Evolutionary conservation across 2,888 invertebrate genomes (phyloP).

Genomic region (Euplexia lucipara): DNA sequence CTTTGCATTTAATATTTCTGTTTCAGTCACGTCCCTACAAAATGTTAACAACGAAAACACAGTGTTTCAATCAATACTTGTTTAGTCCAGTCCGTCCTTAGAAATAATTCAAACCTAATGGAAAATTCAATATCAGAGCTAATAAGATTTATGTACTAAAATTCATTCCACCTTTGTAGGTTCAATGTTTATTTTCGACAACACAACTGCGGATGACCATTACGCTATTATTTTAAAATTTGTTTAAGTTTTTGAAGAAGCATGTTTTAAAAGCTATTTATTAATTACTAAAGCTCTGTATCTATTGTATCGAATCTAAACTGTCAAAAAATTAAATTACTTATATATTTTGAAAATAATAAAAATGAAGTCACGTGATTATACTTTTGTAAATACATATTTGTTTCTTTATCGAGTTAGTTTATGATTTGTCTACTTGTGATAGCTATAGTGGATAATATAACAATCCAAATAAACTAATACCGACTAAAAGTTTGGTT

Average conservation of each 20-base stretch:
- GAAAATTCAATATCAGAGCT: slow-evolving; percentile 31
- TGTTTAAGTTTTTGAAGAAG: slow-evolving; percentile 14
- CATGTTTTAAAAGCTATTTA: slow-evolving; percentile 33
- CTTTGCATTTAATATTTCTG: slow-evolving; percentile 79
- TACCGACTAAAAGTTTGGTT: slow-evolving; percentile 90
- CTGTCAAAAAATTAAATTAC: slow-evolving; percentile 42
- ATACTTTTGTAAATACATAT: slow-evolving; percentile 77
- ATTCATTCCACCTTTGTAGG: slow-evolving; percentile 5
- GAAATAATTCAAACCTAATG: slow-evolving; percentile 66
- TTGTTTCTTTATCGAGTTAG: slow-evolving; percentile 68
- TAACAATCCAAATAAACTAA: slow-evolving; percentile 89
- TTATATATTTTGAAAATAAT: slow-evolving; percentile 25
- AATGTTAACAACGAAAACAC: slow-evolving; percentile 68
- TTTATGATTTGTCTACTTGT: slow-evolving; percentile 81
- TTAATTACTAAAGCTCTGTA: slow-evolving; percentile 21
- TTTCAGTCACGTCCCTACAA: slow-evolving; percentile 62
- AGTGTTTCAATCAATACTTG: slow-evolving; percentile 68
- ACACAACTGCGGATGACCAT: slow-evolving; percentile 11
- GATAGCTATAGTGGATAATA: slow-evolving; percentile 82
- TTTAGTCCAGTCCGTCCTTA: slow-evolving; percentile 87
- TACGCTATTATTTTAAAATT: slow-evolving; percentile 6
- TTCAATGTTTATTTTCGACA: slow-evolving; percentile 15
- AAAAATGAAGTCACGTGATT: slow-evolving; percentile 60
- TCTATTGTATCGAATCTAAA: slow-evolving; percentile 35
- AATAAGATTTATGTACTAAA: slow-evolving; percentile 5